Base-by-base conservation (phyloP, 2,113 vertebrate genomes). In the Buteo buteo region DNA sequence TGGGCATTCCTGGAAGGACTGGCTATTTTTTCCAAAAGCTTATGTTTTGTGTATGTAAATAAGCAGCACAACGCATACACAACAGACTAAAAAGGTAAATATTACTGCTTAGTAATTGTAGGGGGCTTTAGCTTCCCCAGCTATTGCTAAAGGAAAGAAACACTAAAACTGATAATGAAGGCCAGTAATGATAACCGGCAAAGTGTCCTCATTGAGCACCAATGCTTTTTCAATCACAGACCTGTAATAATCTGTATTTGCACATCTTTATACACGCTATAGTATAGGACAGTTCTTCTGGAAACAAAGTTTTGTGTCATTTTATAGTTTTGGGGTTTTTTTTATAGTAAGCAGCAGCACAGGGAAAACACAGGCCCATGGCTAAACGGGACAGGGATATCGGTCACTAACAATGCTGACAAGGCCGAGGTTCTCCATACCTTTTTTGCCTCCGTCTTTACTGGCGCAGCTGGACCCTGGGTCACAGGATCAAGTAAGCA, bases 381-480 rank as follows among this genome's bases (percentile, higher is more conserved):
- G 55, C 57, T 70, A 13, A 45, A 25, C 34, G 40, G 55, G 34
- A n/a, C 21, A 61, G 40, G 34, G 80, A 24, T 57, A 31, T 5
- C 0, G 5, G 36, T 36, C n/a, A 12, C 17, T 19, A 21, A 19
- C 17, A 32, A 16, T 1, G 11, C 42, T 57, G n/a, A 11, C 40
- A 38, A 14, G 15, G 45, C 40, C 14, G 7, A 36, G 52, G 58
- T 57, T 29, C 61, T 29, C 61, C 14, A 6, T 11, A 26, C 13
- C 36, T 12, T 49, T 58, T 50, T 32, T 16, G 13, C 36, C 36
- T 52, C 45, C 7, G 1, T 26, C 21, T 64, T 25, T 29, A 31
- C 12, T 0, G 5, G 74, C 1, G 2, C 29, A 64, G 45, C 59
- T 15, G n/a, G 45, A 62, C 44, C 20, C 42, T 1, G 7, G n/a